phyloP scores from a whole-genome alignment of 2,888 invertebrate species.

The Spisula solida region DNA sequence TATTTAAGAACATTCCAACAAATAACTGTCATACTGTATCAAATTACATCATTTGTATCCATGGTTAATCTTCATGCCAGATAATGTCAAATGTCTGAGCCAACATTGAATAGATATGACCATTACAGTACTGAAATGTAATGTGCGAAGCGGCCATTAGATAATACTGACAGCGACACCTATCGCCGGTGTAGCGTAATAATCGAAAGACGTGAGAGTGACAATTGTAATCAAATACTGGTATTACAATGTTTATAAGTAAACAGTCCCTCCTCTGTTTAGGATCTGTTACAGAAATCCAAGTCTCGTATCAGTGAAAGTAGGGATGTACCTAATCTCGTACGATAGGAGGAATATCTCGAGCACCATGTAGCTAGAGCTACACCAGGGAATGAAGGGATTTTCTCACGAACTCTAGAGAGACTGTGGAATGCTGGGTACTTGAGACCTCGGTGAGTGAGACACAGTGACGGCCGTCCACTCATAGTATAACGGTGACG shows the following conservation, averaged over 20 bases:
- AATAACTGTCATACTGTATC: conserved; percentile 24
- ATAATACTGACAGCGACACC: conserved; percentile 65
- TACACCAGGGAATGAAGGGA: conserved; percentile 55
- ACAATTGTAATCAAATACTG: conserved; percentile 71
- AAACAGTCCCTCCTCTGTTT: conserved; percentile 74
- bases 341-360: conserved; percentile 61
- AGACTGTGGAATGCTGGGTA: conserved; percentile 67
- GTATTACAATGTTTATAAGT: conserved; percentile 69
- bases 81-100: conserved; percentile 49
- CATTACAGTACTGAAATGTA: conserved; percentile 25
- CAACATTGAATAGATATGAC: conserved; percentile 35
- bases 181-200: conserved; percentile 49
- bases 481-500: conserved; percentile 40
- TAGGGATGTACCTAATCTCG: conserved; percentile 60
- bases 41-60: conserved; percentile 27
- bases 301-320: conserved; percentile 68
- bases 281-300: conserved; percentile 60
- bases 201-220: conserved; percentile 61
- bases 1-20: neutral
- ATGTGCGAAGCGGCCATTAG: conserved; percentile 58
- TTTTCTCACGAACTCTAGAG: conserved; percentile 70
- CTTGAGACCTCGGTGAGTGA: conserved; percentile 53
- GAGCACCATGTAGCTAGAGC: conserved; percentile 44
- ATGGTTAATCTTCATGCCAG: conserved; percentile 36
- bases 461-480: conserved; percentile 51